Evolutionary conservation across 2,113 vertebrate genomes (phyloP).

Genomic region (Varanus komodoensis): DNA sequence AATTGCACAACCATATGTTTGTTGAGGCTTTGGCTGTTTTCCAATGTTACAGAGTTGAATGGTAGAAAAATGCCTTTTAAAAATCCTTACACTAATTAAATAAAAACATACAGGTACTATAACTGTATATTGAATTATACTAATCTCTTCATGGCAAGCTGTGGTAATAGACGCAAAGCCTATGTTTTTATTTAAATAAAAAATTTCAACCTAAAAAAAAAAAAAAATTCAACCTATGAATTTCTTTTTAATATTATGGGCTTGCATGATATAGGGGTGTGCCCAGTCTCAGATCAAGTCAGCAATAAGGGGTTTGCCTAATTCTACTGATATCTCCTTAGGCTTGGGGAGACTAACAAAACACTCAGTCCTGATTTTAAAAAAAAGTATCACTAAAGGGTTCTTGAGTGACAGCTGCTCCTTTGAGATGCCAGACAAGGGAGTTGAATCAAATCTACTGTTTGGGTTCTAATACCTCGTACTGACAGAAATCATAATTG

Average conservation of each 20-base stretch:
- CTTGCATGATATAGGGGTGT: not conserved
- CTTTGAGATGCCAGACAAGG: not conserved
- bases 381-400: not conserved
- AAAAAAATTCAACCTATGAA: too few species aligned
- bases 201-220: too few species aligned
- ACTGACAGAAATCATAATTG: not conserved
- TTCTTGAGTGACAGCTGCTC: slow-evolving; percentile 17
- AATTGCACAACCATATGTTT: slow-evolving; percentile 74
- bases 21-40: slow-evolving; percentile 73
- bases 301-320: slow-evolving; percentile 29
- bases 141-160: slow-evolving; percentile 55
- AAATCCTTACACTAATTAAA: slow-evolving; percentile 66
- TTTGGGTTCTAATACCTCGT: not conserved
- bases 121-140: slow-evolving; percentile 48
- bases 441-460: not conserved
- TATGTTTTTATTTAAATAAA: not conserved
- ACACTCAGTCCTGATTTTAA: not conserved
- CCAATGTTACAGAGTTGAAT: slow-evolving; percentile 64
- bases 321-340: slow-evolving; percentile 29
- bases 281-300: slow-evolving; percentile 31
- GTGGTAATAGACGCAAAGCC: slow-evolving; percentile 40
- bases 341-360: slow-evolving; percentile 19
- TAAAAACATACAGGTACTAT: slow-evolving; percentile 72
- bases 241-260: slow-evolving; percentile 14
- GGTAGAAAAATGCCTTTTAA: slow-evolving; percentile 40